These are phyloP conservation scores for Grus americana DNA, from an alignment of 2,113 vertebrate species.

Conservation along the genomic window DNA sequence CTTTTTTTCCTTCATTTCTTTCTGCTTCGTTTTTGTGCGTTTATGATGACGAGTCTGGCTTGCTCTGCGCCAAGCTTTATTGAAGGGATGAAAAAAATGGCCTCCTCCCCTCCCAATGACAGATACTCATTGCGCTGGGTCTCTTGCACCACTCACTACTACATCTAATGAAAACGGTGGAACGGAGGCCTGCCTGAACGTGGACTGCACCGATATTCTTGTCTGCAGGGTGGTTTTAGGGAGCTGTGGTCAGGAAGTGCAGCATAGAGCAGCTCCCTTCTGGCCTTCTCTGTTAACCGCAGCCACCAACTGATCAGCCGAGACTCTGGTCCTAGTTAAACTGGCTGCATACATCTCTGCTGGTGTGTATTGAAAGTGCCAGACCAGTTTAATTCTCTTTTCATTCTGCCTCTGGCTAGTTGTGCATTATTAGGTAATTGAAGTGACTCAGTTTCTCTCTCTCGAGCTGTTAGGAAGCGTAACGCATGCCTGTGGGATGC, in stretches of 20 bases:
- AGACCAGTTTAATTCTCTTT: not conserved
- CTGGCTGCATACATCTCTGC: not conserved
- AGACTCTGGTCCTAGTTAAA: not conserved
- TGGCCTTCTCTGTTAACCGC: not conserved
- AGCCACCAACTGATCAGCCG: not conserved
- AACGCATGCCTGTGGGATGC: not conserved
- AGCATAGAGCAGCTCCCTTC: not conserved
- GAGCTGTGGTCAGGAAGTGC: not conserved
- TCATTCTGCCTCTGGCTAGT: not conserved
- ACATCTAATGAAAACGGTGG: rapidly evolving
- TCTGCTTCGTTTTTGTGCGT: not conserved
- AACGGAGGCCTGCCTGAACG: not conserved
- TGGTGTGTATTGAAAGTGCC: not conserved
- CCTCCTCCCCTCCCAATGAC: not conserved
- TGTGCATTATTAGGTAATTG: not conserved
- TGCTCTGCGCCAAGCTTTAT: not conserved
- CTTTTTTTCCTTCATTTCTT: not conserved
- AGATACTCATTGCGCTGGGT: not conserved
- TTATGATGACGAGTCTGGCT: not conserved
- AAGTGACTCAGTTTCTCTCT: not conserved
- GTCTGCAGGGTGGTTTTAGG: not conserved
- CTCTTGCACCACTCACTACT: not conserved
- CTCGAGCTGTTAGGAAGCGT: not conserved
- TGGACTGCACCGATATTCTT: rapidly evolving
- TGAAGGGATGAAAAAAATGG: not conserved